Evolutionary conservation across 2,888 invertebrate species (phyloP), one percentile per base, ranked within the genome.

Genomic region (Eupithecia centaureata): DNA sequence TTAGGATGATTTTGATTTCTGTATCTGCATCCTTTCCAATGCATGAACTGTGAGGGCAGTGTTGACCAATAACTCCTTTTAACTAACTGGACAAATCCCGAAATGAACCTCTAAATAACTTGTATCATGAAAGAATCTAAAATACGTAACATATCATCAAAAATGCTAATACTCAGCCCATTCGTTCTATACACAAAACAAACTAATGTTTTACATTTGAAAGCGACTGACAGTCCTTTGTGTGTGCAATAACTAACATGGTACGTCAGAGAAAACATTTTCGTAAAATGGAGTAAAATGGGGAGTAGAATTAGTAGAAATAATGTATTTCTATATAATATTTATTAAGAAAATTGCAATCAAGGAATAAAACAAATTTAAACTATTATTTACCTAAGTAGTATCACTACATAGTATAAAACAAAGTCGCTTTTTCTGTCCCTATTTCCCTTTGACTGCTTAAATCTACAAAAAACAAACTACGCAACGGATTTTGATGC

Each of bases 191-290:
- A 28, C 28, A 73, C 65, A 63, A 33, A 7, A n/a, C n/a, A n/a
- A n/a, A n/a, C n/a, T n/a, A n/a, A n/a, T 27, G 56, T 64, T 71
- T 62, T 60, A 65, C 67, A 73, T 68, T 64, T 70, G 63, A 63
- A 57, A 63, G 67, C 65, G 52, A 61, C 51, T 61, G 66, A 63
- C 63, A 66, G 61, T 57, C 65, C 61, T 71, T 71, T 71, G 71
- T 64, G 58, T 10, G 42, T 47, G 22, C 10, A 47, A 12, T 22
- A 18, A 38, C 38, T 57, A 65, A 47, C 54, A 30, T 56, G 27
- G n/a, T 10, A 8, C n/a, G 28, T 30, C 54, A 54, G 27, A 28
- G 18, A 56, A 30, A 30, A 56, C 54, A 30, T 15, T 27, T 47
- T 18, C 13, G 35, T 4, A 15, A 35, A 35, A 35, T 35, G 35